Evolutionary conservation across 2,113 vertebrate genomes (phyloP).

Genomic region (Rhinolophus sinicus): DNA sequence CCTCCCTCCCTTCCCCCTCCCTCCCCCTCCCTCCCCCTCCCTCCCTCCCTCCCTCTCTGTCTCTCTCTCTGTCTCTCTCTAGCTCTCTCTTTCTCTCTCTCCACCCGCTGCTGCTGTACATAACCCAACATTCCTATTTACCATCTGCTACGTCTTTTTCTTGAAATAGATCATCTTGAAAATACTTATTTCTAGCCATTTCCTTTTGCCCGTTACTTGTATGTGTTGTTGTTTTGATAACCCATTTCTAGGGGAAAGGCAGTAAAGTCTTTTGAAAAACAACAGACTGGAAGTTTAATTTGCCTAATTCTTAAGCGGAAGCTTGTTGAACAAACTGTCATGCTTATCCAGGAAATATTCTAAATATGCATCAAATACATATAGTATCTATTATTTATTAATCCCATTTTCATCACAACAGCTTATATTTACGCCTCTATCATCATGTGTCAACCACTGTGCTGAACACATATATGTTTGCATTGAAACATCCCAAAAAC

Average conservation of each 20-base stretch:
- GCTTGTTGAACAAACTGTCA: not conserved
- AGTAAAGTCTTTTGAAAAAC: not conserved
- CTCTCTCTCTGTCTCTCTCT: rapidly evolving
- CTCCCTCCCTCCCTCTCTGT: rapidly evolving
- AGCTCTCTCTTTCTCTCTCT: not conserved
- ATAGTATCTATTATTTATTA: not conserved
- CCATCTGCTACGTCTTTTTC: not conserved
- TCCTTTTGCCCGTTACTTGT: not conserved
- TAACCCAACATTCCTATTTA: not conserved
- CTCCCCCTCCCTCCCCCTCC: not conserved
- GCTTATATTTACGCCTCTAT: not conserved
- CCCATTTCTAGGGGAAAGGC: not conserved
- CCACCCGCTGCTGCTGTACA: rapidly evolving
- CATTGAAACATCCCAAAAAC: rapidly evolving
- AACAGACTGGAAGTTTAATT: not conserved
- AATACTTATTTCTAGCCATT: not conserved
- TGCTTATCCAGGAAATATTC: not conserved
- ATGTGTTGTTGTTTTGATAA: not conserved
- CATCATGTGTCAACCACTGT: not conserved
- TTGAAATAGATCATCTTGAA: not conserved
- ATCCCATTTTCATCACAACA: not conserved
- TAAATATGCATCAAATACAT: not conserved
- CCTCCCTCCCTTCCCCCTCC: too few species aligned
- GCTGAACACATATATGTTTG: not conserved
- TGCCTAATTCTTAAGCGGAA: not conserved